phyloP scores from a whole-genome alignment of 2,888 invertebrate genomes.

The Entomobrya multifasciata region DNA sequence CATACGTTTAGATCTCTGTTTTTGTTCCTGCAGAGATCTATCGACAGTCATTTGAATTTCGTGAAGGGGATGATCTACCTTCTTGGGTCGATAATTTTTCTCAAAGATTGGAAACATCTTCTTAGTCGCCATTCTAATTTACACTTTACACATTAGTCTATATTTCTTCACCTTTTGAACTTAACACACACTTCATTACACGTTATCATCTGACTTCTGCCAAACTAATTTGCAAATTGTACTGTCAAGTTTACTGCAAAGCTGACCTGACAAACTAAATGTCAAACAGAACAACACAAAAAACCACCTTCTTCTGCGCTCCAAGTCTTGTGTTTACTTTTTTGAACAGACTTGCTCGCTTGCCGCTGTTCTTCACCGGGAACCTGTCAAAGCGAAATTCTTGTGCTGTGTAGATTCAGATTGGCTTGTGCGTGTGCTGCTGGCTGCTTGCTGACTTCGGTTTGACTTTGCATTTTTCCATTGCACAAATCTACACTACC shows the following conservation, averaged over 20 bases:
- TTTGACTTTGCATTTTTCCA: no score
- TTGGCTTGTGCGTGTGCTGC: constrained; percentile 55
- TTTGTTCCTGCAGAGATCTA: constrained; percentile 55
- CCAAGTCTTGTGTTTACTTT: background rate
- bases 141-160: no score
- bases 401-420: no score
- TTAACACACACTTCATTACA: no score
- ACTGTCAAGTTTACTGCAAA: no score
- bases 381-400: constrained; percentile 66
- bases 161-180: no score
- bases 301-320: background rate
- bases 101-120: constrained; percentile 77
- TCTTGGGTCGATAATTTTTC: constrained; percentile 73
- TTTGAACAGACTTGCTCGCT: background rate
- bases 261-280: no score
- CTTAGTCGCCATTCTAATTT: no score
- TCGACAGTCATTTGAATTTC: constrained; percentile 67
- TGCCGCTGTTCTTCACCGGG: constrained; percentile 55
- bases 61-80: constrained; percentile 68
- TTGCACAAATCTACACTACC: no score
- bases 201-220: no score
- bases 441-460: background rate
- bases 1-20: constrained; percentile 56
- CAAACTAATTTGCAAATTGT: no score
- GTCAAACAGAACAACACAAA: background rate